Conservation (phyloP, 2,113 vertebrate species). For the Leucoraja erinaceus region DNA sequence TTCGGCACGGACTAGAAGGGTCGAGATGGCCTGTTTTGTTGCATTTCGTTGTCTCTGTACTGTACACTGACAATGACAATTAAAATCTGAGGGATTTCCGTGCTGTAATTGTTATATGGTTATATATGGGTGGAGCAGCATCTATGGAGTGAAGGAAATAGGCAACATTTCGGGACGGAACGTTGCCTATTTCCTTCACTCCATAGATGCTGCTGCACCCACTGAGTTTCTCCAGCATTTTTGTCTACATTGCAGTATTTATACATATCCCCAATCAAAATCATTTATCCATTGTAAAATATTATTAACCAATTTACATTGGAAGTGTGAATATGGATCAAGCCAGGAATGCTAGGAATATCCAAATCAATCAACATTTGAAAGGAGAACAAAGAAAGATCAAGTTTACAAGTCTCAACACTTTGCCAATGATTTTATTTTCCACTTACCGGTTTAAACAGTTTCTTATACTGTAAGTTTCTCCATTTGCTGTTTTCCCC, state of each 20-base stretch:
- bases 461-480: not conserved
- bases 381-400: not conserved
- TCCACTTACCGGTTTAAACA: not conserved
- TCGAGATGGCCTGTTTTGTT: too few species aligned
- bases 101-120: too few species aligned
- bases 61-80: too few species aligned
- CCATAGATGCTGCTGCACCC: too few species aligned
- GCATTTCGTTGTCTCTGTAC: too few species aligned
- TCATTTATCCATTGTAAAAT: not conserved
- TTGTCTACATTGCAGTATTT: not conserved
- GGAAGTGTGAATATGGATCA: not conserved
- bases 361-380: not conserved
- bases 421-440: not conserved
- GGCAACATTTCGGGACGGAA: too few species aligned
- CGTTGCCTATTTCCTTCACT: too few species aligned
- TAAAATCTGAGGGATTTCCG: too few species aligned
- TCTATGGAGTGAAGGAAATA: too few species aligned
- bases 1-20: too few species aligned
- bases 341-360: not conserved
- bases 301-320: not conserved
- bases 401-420: not conserved
- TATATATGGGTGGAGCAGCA: too few species aligned
- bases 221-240: too few species aligned
- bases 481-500: not conserved
- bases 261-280: not conserved